phyloP scores from a whole-genome alignment of 2,888 invertebrate genomes.

The Eupithecia centaureata region DNA sequence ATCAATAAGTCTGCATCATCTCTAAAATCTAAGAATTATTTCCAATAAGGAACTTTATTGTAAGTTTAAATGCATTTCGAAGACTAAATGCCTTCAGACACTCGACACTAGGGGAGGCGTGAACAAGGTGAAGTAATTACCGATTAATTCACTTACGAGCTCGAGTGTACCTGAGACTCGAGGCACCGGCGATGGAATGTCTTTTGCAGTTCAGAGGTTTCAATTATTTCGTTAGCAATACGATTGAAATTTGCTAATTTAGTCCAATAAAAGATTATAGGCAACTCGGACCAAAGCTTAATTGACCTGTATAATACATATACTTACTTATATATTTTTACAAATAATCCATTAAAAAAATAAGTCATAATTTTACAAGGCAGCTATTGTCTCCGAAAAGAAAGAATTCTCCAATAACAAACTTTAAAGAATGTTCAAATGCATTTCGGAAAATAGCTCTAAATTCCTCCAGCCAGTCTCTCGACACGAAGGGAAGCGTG shows the following conservation, averaged over 20 bases:
- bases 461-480: conserved; percentile 30
- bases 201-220: conserved; percentile 7
- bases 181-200: conserved; percentile 4
- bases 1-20: not conserved
- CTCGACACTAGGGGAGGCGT: conserved; percentile 37
- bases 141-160: conserved; percentile 53
- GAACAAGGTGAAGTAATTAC: conserved; percentile 56
- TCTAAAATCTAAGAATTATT: not conserved
- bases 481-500: conserved; percentile 39
- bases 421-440: conserved; percentile 3
- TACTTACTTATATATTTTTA: no score
- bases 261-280: no score
- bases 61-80: conserved; percentile 18
- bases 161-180: conserved; percentile 20
- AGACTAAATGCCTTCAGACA: conserved; percentile 28
- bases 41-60: conserved; percentile 1
- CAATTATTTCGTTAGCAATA: not conserved
- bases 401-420: not conserved
- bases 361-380: no score
- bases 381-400: no score
- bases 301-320: no score
- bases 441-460: conserved; percentile 14
- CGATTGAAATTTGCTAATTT: no score
- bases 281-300: no score
- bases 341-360: no score